Base-by-base conservation (phyloP, 2,888 invertebrate genomes). In the Diplazon laetatorius region DNA sequence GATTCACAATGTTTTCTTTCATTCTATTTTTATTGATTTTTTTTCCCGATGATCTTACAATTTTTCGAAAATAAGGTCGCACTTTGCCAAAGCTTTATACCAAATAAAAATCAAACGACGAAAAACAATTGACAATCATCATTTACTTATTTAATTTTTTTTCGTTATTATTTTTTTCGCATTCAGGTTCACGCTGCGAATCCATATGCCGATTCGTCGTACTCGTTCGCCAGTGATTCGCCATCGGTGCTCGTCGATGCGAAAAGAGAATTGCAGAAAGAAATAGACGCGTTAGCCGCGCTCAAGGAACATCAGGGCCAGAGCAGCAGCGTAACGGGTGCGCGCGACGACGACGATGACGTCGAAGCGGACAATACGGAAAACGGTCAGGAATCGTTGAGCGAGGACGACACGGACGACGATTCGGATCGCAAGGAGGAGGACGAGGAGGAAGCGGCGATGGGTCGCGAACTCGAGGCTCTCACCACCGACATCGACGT, bases 401-500 rank as follows among this genome's bases (percentile, higher is more conserved):
- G 93, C 62, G 93, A 93, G 57, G 93, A 92, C 20, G 92, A 92
- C 78, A 90, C 91, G 2, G 91, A 91, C 22, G 92, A 92, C 78
- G 93, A 93, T 65, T 94, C 94, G 0, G 94, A 94, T 84, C 93
- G 93, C 1, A 95, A 95, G 87, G 91, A 90, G 81, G 91, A 92
- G 72, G 91, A 91, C 55, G 91, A 91, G 66, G 92, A 93, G 70
- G 92, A 93, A 77, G 93, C 92, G 50, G 94, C 94, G 44, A 93
- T 95, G 79, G 93, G 96, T 82, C 96, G 96, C 35, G 97, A 98
- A 89, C 92, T 99, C 76, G 96, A 97, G 12, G 96, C 96, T 9
- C 92, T 99, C 14, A 98, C 97, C 72, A 96, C 96, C 57, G 98
- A 99, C 91, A 99, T 99, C 82, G 97, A 97, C 88, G 96, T 98